Base-by-base conservation (phyloP, 2,888 invertebrate genomes). In the Standfussiana lucernea region DNA sequence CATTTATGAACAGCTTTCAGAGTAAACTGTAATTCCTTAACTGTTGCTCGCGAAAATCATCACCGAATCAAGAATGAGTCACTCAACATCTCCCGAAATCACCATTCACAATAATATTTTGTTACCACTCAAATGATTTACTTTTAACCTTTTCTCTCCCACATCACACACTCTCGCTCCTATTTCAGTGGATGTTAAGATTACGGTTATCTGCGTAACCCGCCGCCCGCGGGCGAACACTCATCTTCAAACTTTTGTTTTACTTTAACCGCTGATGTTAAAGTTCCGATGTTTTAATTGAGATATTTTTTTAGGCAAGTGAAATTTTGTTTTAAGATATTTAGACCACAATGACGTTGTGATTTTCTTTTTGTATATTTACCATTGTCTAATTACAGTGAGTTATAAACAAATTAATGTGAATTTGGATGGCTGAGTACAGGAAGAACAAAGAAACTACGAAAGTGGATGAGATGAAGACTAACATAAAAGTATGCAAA, bases 141-240 rank as follows among this genome's bases (percentile, higher is more conserved):
- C 1, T 47, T 72, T 53, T 13, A 64, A 40, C 65, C 24, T 8
- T 21, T n/a, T 4, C 13, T 50, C 91, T 91, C 91, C 85, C 91
- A 91, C 89, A 91, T 91, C 90, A 91, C n/a, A n/a, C n/a, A n/a
- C n/a, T n/a, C n/a, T n/a, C n/a, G n/a, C n/a, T n/a, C n/a, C n/a
- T n/a, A n/a, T n/a, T n/a, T n/a, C n/a, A n/a, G n/a, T 79, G 87
- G 94, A 94, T 93, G 90, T 72, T 75, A 79, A 91, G 94, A 95
- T 95, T 92, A 92, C 90, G 75, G 90, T 92, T 93, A 93, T 95
- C 94, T 88, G 94, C 91, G 95, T 95, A 95, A 89, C 92, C 80
- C 95, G 92, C 95, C 80, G 92, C 90, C 89, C 94, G 91, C 87
- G 88, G 93, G 94, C 94, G 87, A 91, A 86, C 86, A 85, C 86